Percentiles rank a stretch among this genome's conserved stretches.
These are phyloP conservation scores for Lordiphosa andalusiaca DNA, from an alignment of 2,888 invertebrate species.

Conservation along the genomic window DNA sequence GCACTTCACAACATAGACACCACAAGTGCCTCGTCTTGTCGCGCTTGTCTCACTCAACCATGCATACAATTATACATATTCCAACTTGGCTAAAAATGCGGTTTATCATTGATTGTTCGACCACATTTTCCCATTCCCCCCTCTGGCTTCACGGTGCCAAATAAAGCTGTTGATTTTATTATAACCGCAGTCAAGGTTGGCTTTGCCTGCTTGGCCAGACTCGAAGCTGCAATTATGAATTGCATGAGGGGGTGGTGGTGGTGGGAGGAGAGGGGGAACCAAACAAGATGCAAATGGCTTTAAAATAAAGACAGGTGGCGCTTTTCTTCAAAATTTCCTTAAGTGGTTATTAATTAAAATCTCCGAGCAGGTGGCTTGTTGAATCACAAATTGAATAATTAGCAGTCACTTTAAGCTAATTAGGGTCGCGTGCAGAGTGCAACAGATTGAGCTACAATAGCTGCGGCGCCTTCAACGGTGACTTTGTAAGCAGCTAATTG, in stretches of 20 bases:
- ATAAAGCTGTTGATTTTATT: constrained; percentile 1
- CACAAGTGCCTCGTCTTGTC: too few relatives aligned
- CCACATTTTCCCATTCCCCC: not conserved
- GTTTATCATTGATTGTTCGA: not conserved
- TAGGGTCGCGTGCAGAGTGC: constrained; percentile 1
- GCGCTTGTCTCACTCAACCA: too few relatives aligned
- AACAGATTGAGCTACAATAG: too few relatives aligned
- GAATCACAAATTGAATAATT: constrained; percentile 1
- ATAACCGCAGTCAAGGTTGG: constrained; percentile 10
- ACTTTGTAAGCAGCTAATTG: too few relatives aligned
- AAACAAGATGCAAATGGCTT: too few relatives aligned
- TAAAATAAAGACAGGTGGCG: too few relatives aligned
- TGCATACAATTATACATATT: not conserved
- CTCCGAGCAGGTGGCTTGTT: not conserved
- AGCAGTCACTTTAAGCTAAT: constrained; percentile 9
- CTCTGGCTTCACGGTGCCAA: not conserved
- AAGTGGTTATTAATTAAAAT: too few relatives aligned
- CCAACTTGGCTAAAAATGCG: not conserved
- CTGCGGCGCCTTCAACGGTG: too few relatives aligned
- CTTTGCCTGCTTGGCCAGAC: constrained; percentile 1
- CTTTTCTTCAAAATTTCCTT: too few relatives aligned
- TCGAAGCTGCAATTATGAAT: constrained; percentile 9
- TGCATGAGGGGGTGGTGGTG: not conserved
- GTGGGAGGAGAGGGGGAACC: too few relatives aligned
- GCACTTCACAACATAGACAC: too few relatives aligned